Base-by-base conservation (phyloP, 2,797 vertebrate species). In the Hoplostethus atlanticus region DNA sequence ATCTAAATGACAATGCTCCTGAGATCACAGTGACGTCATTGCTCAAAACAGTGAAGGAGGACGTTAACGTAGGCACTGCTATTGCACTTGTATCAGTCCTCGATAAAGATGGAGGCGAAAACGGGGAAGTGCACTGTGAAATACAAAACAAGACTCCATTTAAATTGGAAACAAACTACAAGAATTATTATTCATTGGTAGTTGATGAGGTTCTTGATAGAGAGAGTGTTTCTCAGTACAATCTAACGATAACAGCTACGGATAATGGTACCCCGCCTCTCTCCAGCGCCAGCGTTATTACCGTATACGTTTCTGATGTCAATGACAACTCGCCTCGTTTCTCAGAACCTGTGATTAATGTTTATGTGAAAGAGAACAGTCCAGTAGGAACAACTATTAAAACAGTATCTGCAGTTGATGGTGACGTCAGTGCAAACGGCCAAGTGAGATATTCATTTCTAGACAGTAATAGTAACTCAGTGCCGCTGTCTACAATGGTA, bases 401-500 rank as follows among this genome's bases (percentile, higher is more conserved):
- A 40, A 62, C 71, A 0, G 66, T 65, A 4, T 59, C 67, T 4
- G 71, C 71, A 2, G 17, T 34, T 51, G 75, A 82, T 47, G 28
- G 16, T 13, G 75, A 82, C 51, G 44, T 71, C 6, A 46, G 21
- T 9, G 48, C 68, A 48, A 79, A 79, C 38, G 36, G 58, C 5
- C 52, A 73, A 0, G 46, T 79, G 47, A 68, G 34, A 8, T 79
- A 73, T 38, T 64, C 70, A n/a, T 55, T 79, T 30, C 2, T 47
- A 40, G 28, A 58, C 61, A 88, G 93, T 12, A 46, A 30, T 38
- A 65, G 6, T 46, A 91, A 94, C 91, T 94, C 92, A 79, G 77
- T 91, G 11, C 92, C 92, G 0, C 86, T 93, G 4, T 79, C 92
- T 66, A 93, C 95, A 38, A 92, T 93, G 42, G 90, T 96, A 57